Evolutionary conservation across 2,797 vertebrate species (phyloP).

Genomic region (Meda fulgida): DNA sequence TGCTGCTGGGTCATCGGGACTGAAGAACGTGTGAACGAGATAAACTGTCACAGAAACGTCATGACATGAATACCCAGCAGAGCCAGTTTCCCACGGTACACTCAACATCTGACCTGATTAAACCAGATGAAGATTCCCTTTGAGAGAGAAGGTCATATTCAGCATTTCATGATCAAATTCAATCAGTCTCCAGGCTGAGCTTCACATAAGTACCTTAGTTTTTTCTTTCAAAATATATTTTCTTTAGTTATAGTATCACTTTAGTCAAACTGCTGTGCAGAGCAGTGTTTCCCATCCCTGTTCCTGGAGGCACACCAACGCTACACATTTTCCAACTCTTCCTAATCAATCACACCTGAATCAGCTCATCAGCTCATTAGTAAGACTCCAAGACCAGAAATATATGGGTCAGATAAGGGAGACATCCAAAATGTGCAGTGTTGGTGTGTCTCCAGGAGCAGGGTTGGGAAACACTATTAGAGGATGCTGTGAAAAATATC

Average conservation of each 20-base stretch:
- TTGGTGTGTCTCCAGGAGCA: too few species aligned
- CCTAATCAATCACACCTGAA: too few species aligned
- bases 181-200: conserved; percentile 33
- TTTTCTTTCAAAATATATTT: neutral
- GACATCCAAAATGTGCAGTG: too few species aligned
- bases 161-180: conserved; percentile 44
- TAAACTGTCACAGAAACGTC: neutral
- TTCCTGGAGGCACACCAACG: too few species aligned
- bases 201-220: conserved; percentile 20
- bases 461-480: too few species aligned
- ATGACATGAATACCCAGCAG: conserved; percentile 12
- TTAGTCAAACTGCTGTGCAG: conserved; percentile 1
- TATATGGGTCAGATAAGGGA: too few species aligned
- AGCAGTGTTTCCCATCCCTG: too few species aligned
- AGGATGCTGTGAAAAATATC: conserved; percentile 7
- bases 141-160: conserved; percentile 18
- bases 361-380: too few species aligned
- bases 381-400: too few species aligned
- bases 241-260: neutral
- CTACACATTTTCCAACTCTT: too few species aligned
- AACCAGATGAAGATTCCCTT: conserved; percentile 3
- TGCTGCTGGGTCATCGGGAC: neutral
- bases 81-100: conserved; percentile 26
- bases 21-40: neutral
- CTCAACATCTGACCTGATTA: conserved; percentile 11